phyloP scores from a whole-genome alignment of 1,140 invertebrate species.

The Macrocentrus cingulum region DNA sequence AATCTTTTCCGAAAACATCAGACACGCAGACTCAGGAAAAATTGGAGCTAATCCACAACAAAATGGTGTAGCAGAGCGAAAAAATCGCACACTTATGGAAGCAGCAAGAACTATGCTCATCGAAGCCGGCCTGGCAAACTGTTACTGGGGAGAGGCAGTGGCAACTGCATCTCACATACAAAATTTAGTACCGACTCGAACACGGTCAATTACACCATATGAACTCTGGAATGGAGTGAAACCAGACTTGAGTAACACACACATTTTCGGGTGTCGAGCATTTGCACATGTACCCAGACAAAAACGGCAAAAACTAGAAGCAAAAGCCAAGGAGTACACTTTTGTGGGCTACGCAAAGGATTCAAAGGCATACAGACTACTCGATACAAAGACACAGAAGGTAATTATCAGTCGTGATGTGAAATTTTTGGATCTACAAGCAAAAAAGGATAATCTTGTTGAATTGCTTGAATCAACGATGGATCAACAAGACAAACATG shows the following conservation, averaged over 20 bases:
- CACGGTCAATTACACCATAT: too few species aligned
- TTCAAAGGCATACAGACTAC: constrained; percentile 34
- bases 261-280: constrained; percentile 40
- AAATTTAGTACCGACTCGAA: too few species aligned
- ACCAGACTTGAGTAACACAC: constrained; percentile 35
- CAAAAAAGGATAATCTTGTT: too few species aligned
- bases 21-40: background rate
- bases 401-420: constrained; percentile 13
- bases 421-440: constrained; percentile 20
- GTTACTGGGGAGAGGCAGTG: constrained; percentile 52
- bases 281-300: constrained; percentile 36
- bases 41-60: constrained; percentile 18
- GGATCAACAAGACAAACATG: too few species aligned
- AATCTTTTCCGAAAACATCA: constrained; percentile 26
- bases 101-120: constrained; percentile 31
- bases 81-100: constrained; percentile 9
- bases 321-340: constrained; percentile 24
- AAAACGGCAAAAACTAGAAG: constrained; percentile 31
- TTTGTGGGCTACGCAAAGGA: constrained; percentile 31
- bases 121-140: constrained; percentile 36
- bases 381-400: constrained; percentile 13
- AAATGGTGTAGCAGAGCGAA: constrained; percentile 12
- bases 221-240: constrained; percentile 35
- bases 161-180: constrained; percentile 44
- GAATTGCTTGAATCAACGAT: too few species aligned